Percentiles rank a stretch among this genome's conserved stretches.
These are phyloP conservation scores for Machaerirhynchus nigripectus DNA, from an alignment of 2,113 vertebrate species.

Conservation along the genomic window DNA sequence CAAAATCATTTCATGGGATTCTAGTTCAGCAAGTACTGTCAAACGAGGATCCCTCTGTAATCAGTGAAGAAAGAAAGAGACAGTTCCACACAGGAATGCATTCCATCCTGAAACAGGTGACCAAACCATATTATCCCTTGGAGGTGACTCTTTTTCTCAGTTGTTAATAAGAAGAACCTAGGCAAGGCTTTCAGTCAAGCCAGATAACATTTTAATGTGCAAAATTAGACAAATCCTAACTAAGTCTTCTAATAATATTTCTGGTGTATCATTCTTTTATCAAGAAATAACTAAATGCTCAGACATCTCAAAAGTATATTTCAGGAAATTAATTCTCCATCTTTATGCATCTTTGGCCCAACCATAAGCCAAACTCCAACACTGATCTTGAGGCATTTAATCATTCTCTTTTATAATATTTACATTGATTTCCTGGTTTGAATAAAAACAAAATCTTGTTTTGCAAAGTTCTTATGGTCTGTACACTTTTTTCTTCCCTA, in stretches of 20 bases:
- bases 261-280: not conserved
- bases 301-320: not conserved
- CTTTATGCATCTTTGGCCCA: not conserved
- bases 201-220: not conserved
- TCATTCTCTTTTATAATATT: not conserved
- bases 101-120: not conserved
- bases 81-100: not conserved
- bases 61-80: not conserved
- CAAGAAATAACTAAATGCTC: not conserved
- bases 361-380: not conserved
- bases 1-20: fast-evolving
- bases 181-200: not conserved
- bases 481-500: not conserved
- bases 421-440: not conserved
- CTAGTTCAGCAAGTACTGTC: not conserved
- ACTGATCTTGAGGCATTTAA: not conserved
- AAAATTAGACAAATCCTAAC: not conserved
- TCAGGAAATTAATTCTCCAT: not conserved
- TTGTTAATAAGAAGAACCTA: not conserved
- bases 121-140: not conserved
- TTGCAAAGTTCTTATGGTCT: not conserved
- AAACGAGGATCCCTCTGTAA: not conserved
- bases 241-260: not conserved
- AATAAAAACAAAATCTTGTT: not conserved
- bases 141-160: not conserved